Conservation (phyloP, 2,888 invertebrate genomes). For the Polylopha cassiicola region DNA sequence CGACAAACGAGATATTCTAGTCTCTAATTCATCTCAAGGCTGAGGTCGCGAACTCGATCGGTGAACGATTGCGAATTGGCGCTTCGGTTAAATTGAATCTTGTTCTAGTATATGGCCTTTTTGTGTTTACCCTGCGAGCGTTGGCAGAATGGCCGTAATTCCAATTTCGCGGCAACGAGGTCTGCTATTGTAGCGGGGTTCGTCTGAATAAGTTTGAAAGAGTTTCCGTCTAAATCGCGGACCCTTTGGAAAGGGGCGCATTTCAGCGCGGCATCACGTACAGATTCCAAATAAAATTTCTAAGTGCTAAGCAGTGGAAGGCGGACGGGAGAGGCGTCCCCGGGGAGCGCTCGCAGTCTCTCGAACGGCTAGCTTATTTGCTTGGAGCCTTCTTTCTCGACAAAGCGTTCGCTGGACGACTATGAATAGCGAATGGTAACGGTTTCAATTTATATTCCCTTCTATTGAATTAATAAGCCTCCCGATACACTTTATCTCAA, state of each 20-base stretch:
- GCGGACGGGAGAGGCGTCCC: constrained; percentile 38
- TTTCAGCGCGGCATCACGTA: constrained; percentile 65
- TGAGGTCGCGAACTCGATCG: constrained; percentile 31
- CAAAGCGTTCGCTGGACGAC: constrained; percentile 29
- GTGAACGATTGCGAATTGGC: constrained; percentile 29
- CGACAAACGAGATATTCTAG: constrained; percentile 30
- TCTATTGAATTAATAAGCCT: constrained; percentile 22
- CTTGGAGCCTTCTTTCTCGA: constrained; percentile 41
- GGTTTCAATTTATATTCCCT: constrained; percentile 27
- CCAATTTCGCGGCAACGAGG: constrained; percentile 62
- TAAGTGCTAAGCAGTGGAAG: constrained; percentile 50
- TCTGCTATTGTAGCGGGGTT: constrained; percentile 47
- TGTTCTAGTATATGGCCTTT: constrained; percentile 39
- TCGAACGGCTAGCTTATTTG: constrained; percentile 43
- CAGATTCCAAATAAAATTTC: constrained; percentile 67
- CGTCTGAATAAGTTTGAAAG: constrained; percentile 54
- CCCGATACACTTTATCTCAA: constrained; percentile 18
- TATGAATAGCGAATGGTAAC: constrained; percentile 34
- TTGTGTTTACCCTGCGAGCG: constrained; percentile 52
- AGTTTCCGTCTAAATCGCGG: constrained; percentile 50
- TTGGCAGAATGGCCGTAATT: constrained; percentile 54
- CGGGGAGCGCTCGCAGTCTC: constrained; percentile 37
- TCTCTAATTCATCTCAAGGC: constrained; percentile 41
- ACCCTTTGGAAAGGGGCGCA: constrained; percentile 52
- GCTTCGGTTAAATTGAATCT: constrained; percentile 48